phyloP scores from a whole-genome alignment of 2,888 invertebrate species.

The Sesia bembeciformis region DNA sequence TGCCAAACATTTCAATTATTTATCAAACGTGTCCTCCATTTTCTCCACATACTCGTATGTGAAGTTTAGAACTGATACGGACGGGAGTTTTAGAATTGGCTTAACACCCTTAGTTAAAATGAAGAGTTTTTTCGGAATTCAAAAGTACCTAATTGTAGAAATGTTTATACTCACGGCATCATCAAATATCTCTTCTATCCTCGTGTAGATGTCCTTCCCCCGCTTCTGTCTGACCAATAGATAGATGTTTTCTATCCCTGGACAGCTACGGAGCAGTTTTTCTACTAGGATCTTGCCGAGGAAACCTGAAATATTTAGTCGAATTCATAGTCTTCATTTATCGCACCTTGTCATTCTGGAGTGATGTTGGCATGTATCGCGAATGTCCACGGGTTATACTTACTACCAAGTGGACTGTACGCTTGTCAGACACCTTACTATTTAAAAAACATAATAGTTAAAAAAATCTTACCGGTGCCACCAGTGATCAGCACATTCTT shows the following conservation, averaged over 20 bases:
- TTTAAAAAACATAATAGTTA: not conserved
- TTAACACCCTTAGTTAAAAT: not conserved
- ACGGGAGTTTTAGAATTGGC: not conserved
- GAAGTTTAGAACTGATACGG: too few species aligned
- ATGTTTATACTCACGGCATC: slow-evolving; percentile 71
- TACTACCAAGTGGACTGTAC: too few species aligned
- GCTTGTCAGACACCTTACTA: too few species aligned
- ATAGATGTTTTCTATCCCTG: slow-evolving; percentile 79
- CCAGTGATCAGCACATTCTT: slow-evolving; percentile 77
- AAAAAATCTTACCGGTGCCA: slow-evolving; percentile 61
- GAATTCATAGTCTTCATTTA: too few species aligned
- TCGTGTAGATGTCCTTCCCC: slow-evolving; percentile 78
- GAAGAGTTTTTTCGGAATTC: not conserved
- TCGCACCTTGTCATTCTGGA: too few species aligned
- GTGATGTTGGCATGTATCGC: too few species aligned
- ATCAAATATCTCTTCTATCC: slow-evolving; percentile 79
- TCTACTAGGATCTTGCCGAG: slow-evolving; percentile 83
- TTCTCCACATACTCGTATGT: too few species aligned
- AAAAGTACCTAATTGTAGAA: not conserved
- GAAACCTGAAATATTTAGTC: slow-evolving; percentile 33
- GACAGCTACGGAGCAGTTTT: slow-evolving; percentile 83
- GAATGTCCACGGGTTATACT: too few species aligned
- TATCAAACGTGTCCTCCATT: too few species aligned
- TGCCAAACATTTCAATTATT: too few species aligned
- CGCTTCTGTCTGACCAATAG: slow-evolving; percentile 83